Evolutionary conservation across 2,888 invertebrate genomes (phyloP), one percentile per base, ranked within the genome.

Genomic region (Trileptium ribeirensis): DNA sequence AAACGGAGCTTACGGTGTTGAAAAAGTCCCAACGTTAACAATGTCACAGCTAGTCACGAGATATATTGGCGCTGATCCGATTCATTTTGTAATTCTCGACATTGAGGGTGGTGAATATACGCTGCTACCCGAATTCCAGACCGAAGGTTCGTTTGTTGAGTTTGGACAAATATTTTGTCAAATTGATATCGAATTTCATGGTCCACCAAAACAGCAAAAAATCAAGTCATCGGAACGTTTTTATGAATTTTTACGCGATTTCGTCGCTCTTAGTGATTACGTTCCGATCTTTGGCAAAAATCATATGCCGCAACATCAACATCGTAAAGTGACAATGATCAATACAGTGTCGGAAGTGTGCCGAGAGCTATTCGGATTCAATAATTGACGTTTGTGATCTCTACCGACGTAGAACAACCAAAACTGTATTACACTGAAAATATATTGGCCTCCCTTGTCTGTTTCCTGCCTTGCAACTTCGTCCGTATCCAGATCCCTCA

Each of bases 81-180:
- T 82, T 1, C 82, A 82, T 36, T 80, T 82, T 34, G 80, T 78
- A 29, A 79, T 82, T 8, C 36, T 82, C 1, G 82, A 82, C 67
- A 82, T 82, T 34, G 82, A 82, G 36, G 82, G 82, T 2, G 77
- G 67, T 33, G 82, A 82, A 67, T 82, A 75, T 80, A n/a, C 67
- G 0, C 33, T 82, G 37, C 67, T 82, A 15, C 33, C 33, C 19
- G 70, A 78, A 33, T 37, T 82, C n/a, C 38, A 36, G 2, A n/a
- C 31, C 2, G 24, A 8, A 1, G 67, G 40, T 29, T 2, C n/a
- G 19, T 64, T 67, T n/a, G 79, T 2, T 8, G 8, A n/a, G 31
- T 2, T 8, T 15, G 77, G 36, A 37, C n/a, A 15, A n/a, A 34
- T 64, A 24, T 67, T 78, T 67, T 78, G 79, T 33, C 79, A 78